phyloP scores from a whole-genome alignment of 2,797 vertebrate species.

The Anguilla anguilla region DNA sequence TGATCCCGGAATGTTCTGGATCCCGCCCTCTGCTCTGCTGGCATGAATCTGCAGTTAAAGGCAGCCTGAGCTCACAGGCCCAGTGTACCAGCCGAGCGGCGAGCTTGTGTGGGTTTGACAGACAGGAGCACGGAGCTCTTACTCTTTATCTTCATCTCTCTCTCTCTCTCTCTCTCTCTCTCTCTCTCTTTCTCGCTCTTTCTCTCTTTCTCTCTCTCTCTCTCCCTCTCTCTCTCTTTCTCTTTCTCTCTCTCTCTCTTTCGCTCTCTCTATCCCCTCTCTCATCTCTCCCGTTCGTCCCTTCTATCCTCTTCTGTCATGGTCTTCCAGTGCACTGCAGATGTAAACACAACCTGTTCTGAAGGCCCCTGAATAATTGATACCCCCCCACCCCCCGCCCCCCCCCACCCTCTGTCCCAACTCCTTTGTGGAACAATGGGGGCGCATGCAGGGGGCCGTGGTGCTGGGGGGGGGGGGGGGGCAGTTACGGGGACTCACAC shows the following conservation, averaged over 20 bases:
- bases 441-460: neutral
- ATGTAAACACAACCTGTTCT: slow-evolving; percentile 75
- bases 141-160: neutral
- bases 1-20: neutral
- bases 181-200: slow-evolving; percentile 43
- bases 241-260: slow-evolving; percentile 36
- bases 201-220: slow-evolving; percentile 37
- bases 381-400: slow-evolving; percentile 38
- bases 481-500: neutral
- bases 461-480: neutral
- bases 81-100: neutral
- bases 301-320: neutral
- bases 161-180: slow-evolving; percentile 51
- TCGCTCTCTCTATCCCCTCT: neutral
- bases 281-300: neutral
- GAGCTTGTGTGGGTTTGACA: neutral
- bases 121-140: neutral
- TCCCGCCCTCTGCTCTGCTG: neutral
- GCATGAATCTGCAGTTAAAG: neutral
- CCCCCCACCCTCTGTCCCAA: slow-evolving; percentile 37
- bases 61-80: neutral
- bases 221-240: slow-evolving; percentile 23
- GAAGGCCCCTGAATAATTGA: slow-evolving; percentile 74
- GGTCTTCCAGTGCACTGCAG: slow-evolving; percentile 65
- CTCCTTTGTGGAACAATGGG: slow-evolving; percentile 43